Conservation (phyloP, 2,888 invertebrate species). For the Drosophila koepferae region DNA sequence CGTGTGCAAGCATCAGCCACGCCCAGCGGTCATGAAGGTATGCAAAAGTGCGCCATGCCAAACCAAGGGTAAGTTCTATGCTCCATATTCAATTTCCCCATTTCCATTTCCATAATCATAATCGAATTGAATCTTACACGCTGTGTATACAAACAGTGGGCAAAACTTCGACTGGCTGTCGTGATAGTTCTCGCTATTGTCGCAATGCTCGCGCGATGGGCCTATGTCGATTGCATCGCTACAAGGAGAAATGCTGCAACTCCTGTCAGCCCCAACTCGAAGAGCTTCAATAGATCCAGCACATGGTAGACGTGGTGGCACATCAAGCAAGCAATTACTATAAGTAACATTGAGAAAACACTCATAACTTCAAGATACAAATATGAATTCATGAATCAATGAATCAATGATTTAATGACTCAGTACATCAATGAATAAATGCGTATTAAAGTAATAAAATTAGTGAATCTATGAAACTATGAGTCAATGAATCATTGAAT, state of each 20-base stretch:
- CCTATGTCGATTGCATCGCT: slow-evolving; percentile 93
- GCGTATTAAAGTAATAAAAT: background rate
- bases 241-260: slow-evolving; percentile 94
- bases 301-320: slow-evolving; percentile 12
- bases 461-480: background rate
- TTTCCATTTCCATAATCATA: background rate
- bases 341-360: slow-evolving; percentile 37
- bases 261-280: slow-evolving; percentile 87
- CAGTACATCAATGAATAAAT: background rate
- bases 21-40: slow-evolving; percentile 91
- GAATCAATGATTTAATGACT: background rate
- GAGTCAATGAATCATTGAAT: background rate
- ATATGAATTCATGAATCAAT: background rate
- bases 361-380: slow-evolving; percentile 17
- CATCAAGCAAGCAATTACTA: slow-evolving; percentile 65
- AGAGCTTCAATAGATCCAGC: slow-evolving; percentile 48
- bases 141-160: slow-evolving; percentile 25
- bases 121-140: background rate
- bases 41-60: slow-evolving; percentile 91
- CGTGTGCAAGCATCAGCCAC: slow-evolving; percentile 91
- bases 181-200: slow-evolving; percentile 93
- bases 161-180: slow-evolving; percentile 86
- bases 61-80: slow-evolving; percentile 85
- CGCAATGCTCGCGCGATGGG: slow-evolving; percentile 94
- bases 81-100: no score